These are phyloP conservation scores for Gouania willdenowi DNA, from an alignment of 2,797 vertebrate genomes.

Conservation along the genomic window DNA sequence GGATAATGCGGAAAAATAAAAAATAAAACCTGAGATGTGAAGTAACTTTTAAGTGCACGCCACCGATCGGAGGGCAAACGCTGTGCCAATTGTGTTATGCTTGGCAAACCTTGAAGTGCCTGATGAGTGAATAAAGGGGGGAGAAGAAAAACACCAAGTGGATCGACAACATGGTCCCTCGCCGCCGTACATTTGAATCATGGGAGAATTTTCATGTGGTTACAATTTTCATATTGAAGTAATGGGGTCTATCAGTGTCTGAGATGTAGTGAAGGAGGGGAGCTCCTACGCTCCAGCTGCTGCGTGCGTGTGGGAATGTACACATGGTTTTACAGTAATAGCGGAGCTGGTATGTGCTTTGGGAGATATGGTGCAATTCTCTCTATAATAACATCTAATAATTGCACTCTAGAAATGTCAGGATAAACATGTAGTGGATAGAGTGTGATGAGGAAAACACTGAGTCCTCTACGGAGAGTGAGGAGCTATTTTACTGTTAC, in stretches of 20 bases:
- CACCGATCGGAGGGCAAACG: constrained; percentile 46
- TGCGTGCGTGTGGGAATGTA: constrained; percentile 3
- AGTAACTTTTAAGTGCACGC: constrained; percentile 56
- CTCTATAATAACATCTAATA: constrained; percentile 51
- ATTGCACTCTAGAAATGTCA: constrained; percentile 52
- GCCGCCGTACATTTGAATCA: constrained; percentile 63
- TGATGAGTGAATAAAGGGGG: constrained; percentile 44
- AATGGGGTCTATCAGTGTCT: constrained; percentile 66
- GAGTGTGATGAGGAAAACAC: constrained; percentile 44
- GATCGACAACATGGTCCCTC: constrained; percentile 56
- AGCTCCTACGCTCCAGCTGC: constrained; percentile 35
- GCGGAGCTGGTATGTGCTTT: constrained; percentile 30
- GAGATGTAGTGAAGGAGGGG: constrained; percentile 55
- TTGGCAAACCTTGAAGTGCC: constrained; percentile 74
- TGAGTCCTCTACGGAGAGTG: constrained; percentile 31
- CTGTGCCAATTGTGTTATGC: constrained; percentile 71
- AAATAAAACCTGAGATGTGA: constrained; percentile 53
- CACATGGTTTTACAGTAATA: constrained; percentile 26
- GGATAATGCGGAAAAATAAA: constrained; percentile 57
- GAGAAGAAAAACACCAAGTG: constrained; percentile 15
- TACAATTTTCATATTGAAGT: constrained; percentile 78
- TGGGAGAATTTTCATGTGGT: constrained; percentile 74
- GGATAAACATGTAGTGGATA: constrained; percentile 27
- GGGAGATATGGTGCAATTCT: constrained; percentile 44
- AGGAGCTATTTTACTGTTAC: constrained; percentile 21